phyloP scores from a whole-genome alignment of 1,140 invertebrate genomes.

The Lycorma delicatula region DNA sequence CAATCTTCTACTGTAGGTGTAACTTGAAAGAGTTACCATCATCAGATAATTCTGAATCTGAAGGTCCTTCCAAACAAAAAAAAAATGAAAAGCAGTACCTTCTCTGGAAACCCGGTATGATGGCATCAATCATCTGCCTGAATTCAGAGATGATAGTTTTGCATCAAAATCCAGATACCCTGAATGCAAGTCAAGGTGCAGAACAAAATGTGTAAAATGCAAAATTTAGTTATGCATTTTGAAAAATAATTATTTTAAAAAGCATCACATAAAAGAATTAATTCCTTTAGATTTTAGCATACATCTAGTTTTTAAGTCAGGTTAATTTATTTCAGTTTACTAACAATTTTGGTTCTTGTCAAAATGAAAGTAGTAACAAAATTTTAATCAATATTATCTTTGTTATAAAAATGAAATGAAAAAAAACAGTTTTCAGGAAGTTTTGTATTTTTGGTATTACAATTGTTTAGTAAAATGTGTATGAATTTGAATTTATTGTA shows the following conservation, averaged over 20 bases:
- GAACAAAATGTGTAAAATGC: conserved; percentile 1
- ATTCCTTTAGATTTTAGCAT: too few species aligned
- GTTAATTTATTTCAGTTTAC: too few species aligned
- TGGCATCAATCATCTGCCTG: neutral
- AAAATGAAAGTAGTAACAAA: too few species aligned
- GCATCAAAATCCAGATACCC: conserved; percentile 1
- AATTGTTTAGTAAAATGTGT: too few species aligned
- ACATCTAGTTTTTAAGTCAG: too few species aligned
- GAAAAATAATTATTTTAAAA: conserved; percentile 4
- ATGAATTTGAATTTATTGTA: too few species aligned
- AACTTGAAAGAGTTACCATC: neutral
- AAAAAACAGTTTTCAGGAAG: too few species aligned
- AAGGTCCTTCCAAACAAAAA: neutral
- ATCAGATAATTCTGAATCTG: neutral
- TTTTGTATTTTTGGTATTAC: too few species aligned
- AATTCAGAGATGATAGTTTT: neutral
- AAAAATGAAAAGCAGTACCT: neutral
- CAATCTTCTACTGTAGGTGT: too few species aligned
- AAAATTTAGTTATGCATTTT: conserved; percentile 2
- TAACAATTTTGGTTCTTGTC: too few species aligned
- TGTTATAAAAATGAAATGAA: too few species aligned
- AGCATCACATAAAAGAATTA: conserved; percentile 3
- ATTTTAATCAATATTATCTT: too few species aligned
- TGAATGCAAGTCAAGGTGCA: conserved; percentile 3
- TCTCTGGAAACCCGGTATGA: neutral